phyloP scores from a whole-genome alignment of 2,113 vertebrate species.

The Bos indicus region DNA sequence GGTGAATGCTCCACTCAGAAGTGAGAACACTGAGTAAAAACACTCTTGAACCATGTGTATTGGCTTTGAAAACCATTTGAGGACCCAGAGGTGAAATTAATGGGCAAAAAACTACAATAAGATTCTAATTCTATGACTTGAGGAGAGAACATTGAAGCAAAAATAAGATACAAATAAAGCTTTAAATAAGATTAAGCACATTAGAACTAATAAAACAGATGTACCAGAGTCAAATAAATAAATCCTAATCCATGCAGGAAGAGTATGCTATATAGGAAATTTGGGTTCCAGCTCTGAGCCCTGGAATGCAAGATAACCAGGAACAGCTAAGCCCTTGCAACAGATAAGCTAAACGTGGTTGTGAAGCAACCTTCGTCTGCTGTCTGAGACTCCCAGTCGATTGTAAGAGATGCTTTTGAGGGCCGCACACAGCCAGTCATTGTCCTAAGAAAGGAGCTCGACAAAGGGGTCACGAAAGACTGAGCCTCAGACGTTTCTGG shows the following conservation, averaged over 20 bases:
- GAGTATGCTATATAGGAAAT: not conserved
- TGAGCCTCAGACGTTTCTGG: fast-evolving
- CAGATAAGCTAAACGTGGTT: fast-evolving
- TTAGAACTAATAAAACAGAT: not conserved
- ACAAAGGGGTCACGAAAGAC: not conserved
- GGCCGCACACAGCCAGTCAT: not conserved
- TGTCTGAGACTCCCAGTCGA: not conserved
- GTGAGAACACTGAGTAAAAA: not conserved
- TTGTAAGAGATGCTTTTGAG: not conserved
- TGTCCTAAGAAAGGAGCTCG: not conserved
- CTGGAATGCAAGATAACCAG: not conserved
- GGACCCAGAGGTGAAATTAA: not conserved
- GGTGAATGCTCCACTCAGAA: not conserved
- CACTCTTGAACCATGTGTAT: not conserved
- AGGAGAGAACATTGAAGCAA: not conserved
- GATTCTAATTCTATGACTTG: not conserved
- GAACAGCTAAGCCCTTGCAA: not conserved
- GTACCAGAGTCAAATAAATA: not conserved
- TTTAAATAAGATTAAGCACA: not conserved
- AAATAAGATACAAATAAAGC: not conserved
- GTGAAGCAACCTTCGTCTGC: not conserved
- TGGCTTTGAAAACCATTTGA: not conserved
- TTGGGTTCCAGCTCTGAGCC: not conserved
- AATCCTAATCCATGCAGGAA: not conserved
- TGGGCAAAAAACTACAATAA: too few relatives aligned